Evolutionary conservation across 2,888 invertebrate genomes (phyloP).

Genomic region (Nemapogon koenigi): DNA sequence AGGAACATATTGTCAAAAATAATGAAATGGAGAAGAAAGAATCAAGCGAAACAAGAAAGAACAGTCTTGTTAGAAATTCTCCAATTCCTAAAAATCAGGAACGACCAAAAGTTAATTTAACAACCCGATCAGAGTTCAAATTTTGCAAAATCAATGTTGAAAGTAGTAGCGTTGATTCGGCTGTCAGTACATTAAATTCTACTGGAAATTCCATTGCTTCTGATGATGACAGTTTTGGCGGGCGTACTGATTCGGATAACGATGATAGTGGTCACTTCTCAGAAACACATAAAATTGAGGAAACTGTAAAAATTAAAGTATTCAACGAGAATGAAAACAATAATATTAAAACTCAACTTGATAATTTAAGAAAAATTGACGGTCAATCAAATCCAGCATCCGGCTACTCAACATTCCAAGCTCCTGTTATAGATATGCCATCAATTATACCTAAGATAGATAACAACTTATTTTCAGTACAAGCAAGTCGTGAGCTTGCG

Average conservation of each 20-base stretch:
- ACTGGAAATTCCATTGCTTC: constrained; percentile 60
- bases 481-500: constrained; percentile 77
- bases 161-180: constrained; percentile 54
- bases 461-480: constrained; percentile 46
- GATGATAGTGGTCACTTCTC: constrained; percentile 62
- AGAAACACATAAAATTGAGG: constrained; percentile 52
- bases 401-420: constrained; percentile 57
- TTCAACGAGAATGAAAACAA: constrained; percentile 49
- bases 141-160: constrained; percentile 62
- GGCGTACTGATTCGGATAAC: constrained; percentile 65
- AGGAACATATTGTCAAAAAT: constrained; percentile 37
- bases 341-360: constrained; percentile 42
- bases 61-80: constrained; percentile 60
- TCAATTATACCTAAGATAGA: constrained; percentile 49
- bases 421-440: constrained; percentile 55
- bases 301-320: constrained; percentile 58
- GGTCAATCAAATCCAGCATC: constrained; percentile 36
- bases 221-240: constrained; percentile 58
- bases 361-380: constrained; percentile 39
- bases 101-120: constrained; percentile 69
- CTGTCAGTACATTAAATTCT: constrained; percentile 64
- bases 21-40: constrained; percentile 47
- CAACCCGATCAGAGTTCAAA: constrained; percentile 53
- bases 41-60: constrained; percentile 46
- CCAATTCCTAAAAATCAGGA: constrained; percentile 72